phyloP scores from a whole-genome alignment of 2,888 invertebrate species.

The Rhingia campestris region DNA sequence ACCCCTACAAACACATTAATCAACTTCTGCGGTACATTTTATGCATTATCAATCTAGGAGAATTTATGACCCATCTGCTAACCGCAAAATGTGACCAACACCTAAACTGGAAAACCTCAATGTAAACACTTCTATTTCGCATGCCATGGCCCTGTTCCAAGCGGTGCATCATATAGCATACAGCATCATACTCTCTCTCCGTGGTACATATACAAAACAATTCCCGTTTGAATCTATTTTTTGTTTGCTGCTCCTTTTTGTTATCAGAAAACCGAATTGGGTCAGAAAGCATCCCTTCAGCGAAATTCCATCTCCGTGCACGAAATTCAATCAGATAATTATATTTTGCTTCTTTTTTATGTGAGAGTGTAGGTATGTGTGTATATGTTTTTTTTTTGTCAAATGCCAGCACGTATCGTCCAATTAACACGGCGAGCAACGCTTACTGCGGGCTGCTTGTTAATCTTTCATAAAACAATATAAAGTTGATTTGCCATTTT shows the following conservation, averaged over 20 bases:
- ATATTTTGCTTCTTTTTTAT: slow-evolving; percentile 10
- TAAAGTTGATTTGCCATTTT: slow-evolving; percentile 60
- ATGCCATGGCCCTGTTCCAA: slow-evolving; percentile 21
- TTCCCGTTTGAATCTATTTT: slow-evolving; percentile 5
- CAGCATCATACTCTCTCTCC: background rate
- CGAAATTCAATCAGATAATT: slow-evolving; percentile 54
- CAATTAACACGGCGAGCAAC: slow-evolving; percentile 52
- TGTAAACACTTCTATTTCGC: slow-evolving; percentile 1
- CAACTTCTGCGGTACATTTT: slow-evolving; percentile 7
- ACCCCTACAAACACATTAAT: slow-evolving; percentile 30
- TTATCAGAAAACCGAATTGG: slow-evolving; percentile 12
- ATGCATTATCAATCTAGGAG: slow-evolving; percentile 28
- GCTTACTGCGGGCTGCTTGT: slow-evolving; percentile 7
- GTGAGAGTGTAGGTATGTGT: background rate
- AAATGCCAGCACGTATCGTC: slow-evolving; percentile 50
- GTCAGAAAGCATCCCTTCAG: slow-evolving; percentile 50
- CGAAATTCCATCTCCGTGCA: slow-evolving; percentile 46
- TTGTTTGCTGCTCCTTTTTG: background rate
- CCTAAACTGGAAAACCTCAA: slow-evolving; percentile 5
- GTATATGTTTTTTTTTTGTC: background rate
- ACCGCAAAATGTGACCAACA: slow-evolving; percentile 12
- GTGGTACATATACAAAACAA: background rate
- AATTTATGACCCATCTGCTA: slow-evolving; percentile 18
- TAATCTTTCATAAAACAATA: slow-evolving; percentile 46
- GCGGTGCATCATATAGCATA: background rate